A percentile compares a stretch with the other conserved stretches of the same genome.
These are phyloP conservation scores for Drosophila sproati DNA, from an alignment of 1,140 invertebrate genomes.

Conservation along the genomic window DNA sequence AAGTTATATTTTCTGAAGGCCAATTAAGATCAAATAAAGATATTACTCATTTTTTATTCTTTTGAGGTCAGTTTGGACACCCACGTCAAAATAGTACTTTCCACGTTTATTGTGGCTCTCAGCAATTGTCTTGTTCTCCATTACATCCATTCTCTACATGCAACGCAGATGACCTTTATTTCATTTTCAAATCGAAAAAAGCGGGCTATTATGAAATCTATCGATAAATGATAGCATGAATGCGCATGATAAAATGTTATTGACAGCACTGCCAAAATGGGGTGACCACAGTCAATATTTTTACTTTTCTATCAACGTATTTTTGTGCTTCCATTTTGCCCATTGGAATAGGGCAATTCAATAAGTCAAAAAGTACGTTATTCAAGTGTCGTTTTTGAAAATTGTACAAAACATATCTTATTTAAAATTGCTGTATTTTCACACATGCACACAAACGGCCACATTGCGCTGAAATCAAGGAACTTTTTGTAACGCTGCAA, in stretches of 20 bases:
- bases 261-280: not conserved
- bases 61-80: too few species aligned
- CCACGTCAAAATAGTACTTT: too few species aligned
- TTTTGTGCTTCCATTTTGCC: not conserved
- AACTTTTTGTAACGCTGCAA: slow-evolving; percentile 39
- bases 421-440: slow-evolving; percentile 7
- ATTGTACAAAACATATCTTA: not conserved
- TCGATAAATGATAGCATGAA: not conserved
- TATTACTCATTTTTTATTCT: too few species aligned
- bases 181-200: not conserved
- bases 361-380: too few species aligned
- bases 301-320: not conserved
- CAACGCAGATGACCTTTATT: too few species aligned
- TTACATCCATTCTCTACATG: too few species aligned
- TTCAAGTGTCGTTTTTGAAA: too few species aligned
- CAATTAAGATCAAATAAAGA: too few species aligned
- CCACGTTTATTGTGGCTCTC: too few species aligned
- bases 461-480: slow-evolving; percentile 11
- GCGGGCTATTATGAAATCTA: not conserved
- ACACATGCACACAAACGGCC: slow-evolving; percentile 3
- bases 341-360: too few species aligned
- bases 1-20: too few species aligned
- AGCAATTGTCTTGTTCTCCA: too few species aligned
- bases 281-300: not conserved
- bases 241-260: not conserved